Evolutionary conservation across 2,888 invertebrate genomes (phyloP), one percentile per base, ranked within the genome.

Genomic region (Linnaemya vulpina): DNA sequence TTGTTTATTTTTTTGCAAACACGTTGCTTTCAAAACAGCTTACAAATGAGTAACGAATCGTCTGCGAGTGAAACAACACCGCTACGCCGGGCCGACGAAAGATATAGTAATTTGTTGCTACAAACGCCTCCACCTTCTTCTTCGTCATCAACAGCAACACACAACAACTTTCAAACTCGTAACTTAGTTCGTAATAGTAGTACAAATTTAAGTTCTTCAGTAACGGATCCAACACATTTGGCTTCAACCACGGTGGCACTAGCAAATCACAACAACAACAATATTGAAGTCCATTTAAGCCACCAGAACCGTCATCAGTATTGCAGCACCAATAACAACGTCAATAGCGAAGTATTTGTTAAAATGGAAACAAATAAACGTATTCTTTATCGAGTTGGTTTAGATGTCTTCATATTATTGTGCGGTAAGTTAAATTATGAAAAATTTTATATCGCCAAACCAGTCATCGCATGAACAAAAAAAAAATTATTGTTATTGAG

Each of bases 341-440:
- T 49, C 22, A 51, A 20, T 60, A 83, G 25, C 88, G 88, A 81
- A 87, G 43, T 76, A 55, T 51, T 85, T 62, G 80, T 71, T 11
- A 87, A 79, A 81, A 92, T 92, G 92, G 92, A 92, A 80, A 90
- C 90, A 67, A 92, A 91, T 79, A 92, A 90, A 85, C 88, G 91
- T 77, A 93, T 95, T 89, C 90, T 95, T 89, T 93, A 94, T 89
- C 96, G 96, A 93, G 93, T 96, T 88, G 90, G 94, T 87, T 92
- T 95, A 90, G 96, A 96, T 93, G 93, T 95, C 89, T 89, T 94
- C 83, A 94, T 96, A 89, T 90, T 96, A 83, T 93, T 95, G 89
- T 93, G 95, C 90, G 95, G 96, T 96, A 93, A 95, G 95, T 94
- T 87, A 96, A 96, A 96, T 96, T 35, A 15, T 15, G 20, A 3